Evolutionary conservation across 2,797 vertebrate genomes (phyloP).

Genomic region (Heliangelus exortis): DNA sequence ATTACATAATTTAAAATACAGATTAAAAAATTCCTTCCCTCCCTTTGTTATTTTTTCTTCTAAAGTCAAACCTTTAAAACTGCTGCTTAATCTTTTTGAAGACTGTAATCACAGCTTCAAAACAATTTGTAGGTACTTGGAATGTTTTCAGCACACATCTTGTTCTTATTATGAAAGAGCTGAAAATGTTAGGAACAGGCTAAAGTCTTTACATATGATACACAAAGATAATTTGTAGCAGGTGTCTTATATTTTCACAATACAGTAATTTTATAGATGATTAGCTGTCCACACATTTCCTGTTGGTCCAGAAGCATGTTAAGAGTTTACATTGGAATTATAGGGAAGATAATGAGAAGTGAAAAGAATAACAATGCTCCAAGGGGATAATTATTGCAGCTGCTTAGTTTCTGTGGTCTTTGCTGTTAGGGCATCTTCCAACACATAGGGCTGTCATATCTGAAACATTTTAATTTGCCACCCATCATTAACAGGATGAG

Average conservation of each 20-base stretch:
- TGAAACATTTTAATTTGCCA: constrained; percentile 61
- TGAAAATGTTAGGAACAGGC: constrained; percentile 63
- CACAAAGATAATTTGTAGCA: constrained; percentile 70
- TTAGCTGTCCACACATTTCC: constrained; percentile 64
- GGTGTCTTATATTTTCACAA: constrained; percentile 67
- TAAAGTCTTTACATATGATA: constrained; percentile 67
- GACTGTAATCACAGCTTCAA: constrained; percentile 67
- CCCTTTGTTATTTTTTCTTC: constrained; percentile 43
- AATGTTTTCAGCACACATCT: constrained; percentile 69
- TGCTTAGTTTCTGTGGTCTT: constrained; percentile 50
- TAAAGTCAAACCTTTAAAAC: constrained; percentile 57
- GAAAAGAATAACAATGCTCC: constrained; percentile 34
- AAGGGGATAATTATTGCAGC: constrained; percentile 33
- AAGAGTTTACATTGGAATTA: constrained; percentile 48
- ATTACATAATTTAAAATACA: constrained; percentile 43
- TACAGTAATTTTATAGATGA: constrained; percentile 67
- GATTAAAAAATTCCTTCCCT: constrained; percentile 37
- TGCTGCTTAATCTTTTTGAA: constrained; percentile 63
- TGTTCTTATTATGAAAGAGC: constrained; percentile 72
- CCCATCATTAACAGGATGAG: constrained; percentile 33
- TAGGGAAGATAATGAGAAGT: not conserved
- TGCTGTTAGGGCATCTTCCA: constrained; percentile 43
- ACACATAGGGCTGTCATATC: constrained; percentile 29
- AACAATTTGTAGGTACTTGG: constrained; percentile 65
- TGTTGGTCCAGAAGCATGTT: constrained; percentile 47